phyloP scores from a whole-genome alignment of 2,888 invertebrate genomes.

The Diplazon laetatorius region DNA sequence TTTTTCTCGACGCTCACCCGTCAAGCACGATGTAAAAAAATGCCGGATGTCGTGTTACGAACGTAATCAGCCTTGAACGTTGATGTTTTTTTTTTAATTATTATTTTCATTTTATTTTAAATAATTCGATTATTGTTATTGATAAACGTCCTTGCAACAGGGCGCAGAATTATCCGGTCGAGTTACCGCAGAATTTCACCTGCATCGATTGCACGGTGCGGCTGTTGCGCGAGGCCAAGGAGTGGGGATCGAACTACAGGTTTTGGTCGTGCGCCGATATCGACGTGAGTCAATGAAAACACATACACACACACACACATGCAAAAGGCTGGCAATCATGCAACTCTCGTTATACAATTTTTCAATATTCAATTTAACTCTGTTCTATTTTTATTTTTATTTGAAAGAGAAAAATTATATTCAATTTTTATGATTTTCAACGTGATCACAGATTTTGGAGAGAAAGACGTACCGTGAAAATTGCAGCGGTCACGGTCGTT shows the following conservation, averaged over 20 bases:
- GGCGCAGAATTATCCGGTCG: slow-evolving; percentile 91
- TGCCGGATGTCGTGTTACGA: no score
- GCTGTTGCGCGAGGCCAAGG: slow-evolving; percentile 93
- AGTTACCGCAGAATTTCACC: slow-evolving; percentile 90
- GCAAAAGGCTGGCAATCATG: no score
- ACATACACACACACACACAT: no score
- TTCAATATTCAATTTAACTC: no score
- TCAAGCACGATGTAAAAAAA: no score
- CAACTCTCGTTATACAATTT: neutral
- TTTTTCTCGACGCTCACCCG: no score
- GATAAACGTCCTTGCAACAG: slow-evolving; percentile 82
- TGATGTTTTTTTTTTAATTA: slow-evolving; percentile 4
- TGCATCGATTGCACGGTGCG: slow-evolving; percentile 96
- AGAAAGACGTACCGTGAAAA: slow-evolving; percentile 91
- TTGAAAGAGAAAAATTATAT: no score
- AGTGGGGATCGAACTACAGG: slow-evolving; percentile 93
- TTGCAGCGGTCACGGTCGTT: slow-evolving; percentile 93
- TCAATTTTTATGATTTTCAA: slow-evolving; percentile 70
- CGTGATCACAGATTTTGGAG: slow-evolving; percentile 74
- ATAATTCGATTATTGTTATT: no score
- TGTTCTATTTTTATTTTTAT: slow-evolving; percentile 17
- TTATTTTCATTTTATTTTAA: no score
- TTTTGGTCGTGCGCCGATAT: slow-evolving; percentile 99
- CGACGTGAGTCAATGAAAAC: slow-evolving; percentile 85
- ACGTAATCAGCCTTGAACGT: slow-evolving; percentile 22